Base-by-base conservation (phyloP, 2,888 invertebrate species). In the Rotaria magnacalcarata region DNA sequence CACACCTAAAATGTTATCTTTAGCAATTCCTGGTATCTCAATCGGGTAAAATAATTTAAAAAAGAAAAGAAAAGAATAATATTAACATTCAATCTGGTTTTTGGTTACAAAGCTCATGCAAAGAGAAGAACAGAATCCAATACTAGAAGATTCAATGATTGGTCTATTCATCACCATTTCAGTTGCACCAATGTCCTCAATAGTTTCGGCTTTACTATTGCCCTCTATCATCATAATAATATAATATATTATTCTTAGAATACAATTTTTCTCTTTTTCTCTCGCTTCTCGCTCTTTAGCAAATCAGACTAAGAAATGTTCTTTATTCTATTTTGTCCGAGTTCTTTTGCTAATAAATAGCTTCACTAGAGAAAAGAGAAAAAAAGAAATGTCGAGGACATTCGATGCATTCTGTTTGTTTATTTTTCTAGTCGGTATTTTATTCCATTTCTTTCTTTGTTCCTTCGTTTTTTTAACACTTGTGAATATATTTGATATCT, bases 291-390 rank as follows among this genome's bases (percentile, higher is more conserved):
- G 27, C 34, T 67, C 27, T 27, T 27, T 27, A 27, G 34, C 27
- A 27, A 67, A 34, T 34, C 27, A 34, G 34, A 16, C 34, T 67
- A 27, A 67, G 67, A 27, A 34, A 67, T 67, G 67, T 67, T 67
- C 67, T 34, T n/a, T 16, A 67, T 67, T 67, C 67, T 67, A 67
- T 67, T 27, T 34, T 67, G 34, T 67, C 27, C 67, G 67, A 67
- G 67, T 67, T 67, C 67, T 67, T 67, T 67, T 67, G 16, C 67
- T 27, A 34, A n/a, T n/a, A 34, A 67, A 67, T 67, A 67, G 67
- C 34, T 67, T 67, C 0, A 34, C 67, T 67, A 34, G 27, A 34
- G 34, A 67, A 34, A n/a, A 67, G 27, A n/a, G 16, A 6, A 67
- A 67, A 67, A 27, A 67, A 16, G 14, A 67, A 67, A 67, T 60